These are phyloP conservation scores for Dynastes tityus DNA, from an alignment of 2,888 invertebrate species.

Conservation along the genomic window DNA sequence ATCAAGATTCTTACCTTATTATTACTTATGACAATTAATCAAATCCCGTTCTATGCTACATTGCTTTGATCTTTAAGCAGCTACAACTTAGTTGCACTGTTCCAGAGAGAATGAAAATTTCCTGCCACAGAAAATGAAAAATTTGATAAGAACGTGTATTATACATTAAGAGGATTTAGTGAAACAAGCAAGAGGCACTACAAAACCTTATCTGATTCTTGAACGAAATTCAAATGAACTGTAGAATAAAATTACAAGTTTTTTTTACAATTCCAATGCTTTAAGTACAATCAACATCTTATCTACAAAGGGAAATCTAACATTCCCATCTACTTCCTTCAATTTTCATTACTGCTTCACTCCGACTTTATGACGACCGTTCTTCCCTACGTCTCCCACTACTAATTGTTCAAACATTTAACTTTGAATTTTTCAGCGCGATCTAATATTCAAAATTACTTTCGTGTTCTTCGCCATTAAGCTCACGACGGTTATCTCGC, in stretches of 20 bases:
- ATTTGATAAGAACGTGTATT: too few species aligned
- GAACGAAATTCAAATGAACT: not conserved
- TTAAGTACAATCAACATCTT: not conserved
- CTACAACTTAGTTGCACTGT: not conserved
- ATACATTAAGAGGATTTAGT: too few species aligned
- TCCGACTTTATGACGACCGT: not conserved
- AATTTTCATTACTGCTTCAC: not conserved
- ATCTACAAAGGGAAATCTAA: not conserved
- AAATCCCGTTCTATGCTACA: too few species aligned
- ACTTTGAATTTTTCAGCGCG: not conserved
- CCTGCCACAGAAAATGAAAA: too few species aligned
- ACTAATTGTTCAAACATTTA: not conserved
- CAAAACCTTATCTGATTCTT: not conserved
- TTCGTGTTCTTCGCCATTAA: constrained; percentile 14
- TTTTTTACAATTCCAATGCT: constrained; percentile 3
- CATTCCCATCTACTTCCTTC: not conserved
- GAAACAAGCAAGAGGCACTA: too few species aligned
- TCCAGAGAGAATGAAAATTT: not conserved
- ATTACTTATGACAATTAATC: too few species aligned
- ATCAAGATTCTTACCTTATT: too few species aligned
- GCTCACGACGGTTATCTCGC: constrained; percentile 3
- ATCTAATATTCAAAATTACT: not conserved
- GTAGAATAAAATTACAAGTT: not conserved
- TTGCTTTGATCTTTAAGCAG: too few species aligned
- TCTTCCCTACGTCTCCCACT: not conserved